These are phyloP conservation scores for Siphlonurus alternatus DNA, from an alignment of 2,888 invertebrate genomes.

Conservation along the genomic window DNA sequence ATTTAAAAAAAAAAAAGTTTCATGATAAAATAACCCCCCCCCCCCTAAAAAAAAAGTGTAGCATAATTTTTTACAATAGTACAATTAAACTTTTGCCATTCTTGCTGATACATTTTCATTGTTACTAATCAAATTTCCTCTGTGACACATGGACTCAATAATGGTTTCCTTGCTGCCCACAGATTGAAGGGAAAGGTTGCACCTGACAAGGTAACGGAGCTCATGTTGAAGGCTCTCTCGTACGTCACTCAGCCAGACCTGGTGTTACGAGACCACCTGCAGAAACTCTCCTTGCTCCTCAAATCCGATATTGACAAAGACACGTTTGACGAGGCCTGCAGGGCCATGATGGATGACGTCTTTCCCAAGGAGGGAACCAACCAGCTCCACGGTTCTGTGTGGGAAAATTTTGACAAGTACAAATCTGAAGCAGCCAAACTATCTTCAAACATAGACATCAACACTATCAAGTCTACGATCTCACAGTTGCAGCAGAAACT, in stretches of 20 bases:
- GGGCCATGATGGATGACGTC: slow-evolving; percentile 16
- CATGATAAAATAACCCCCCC: too few species aligned
- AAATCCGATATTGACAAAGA: slow-evolving; percentile 22
- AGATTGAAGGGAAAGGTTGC: slow-evolving; percentile 21
- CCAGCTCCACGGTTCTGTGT: slow-evolving; percentile 23
- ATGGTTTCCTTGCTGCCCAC: slow-evolving; percentile 25
- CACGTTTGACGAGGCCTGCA: slow-evolving; percentile 5
- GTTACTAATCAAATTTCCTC: too few species aligned
- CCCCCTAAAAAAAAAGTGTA: too few species aligned
- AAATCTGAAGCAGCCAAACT: slow-evolving; percentile 16
- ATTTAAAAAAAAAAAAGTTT: too few species aligned
- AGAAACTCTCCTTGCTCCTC: too few species aligned
- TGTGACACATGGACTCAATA: too few species aligned
- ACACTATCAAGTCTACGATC: slow-evolving; percentile 11
- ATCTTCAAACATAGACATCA: too few species aligned
- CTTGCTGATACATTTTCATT: too few species aligned
- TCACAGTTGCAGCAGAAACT: neutral
- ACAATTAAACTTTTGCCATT: too few species aligned
- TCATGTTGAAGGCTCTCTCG: slow-evolving; percentile 28
- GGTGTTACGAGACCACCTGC: too few species aligned
- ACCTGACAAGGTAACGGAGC: slow-evolving; percentile 22
- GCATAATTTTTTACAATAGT: too few species aligned
- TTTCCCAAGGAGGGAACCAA: slow-evolving; percentile 14
- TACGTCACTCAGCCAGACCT: slow-evolving; percentile 29
- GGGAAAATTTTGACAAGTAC: slow-evolving; percentile 19